A percentile compares a stretch with the other conserved stretches of the same genome.
Conservation (phyloP, 2,888 invertebrate species). For the Monopis laevigella region DNA sequence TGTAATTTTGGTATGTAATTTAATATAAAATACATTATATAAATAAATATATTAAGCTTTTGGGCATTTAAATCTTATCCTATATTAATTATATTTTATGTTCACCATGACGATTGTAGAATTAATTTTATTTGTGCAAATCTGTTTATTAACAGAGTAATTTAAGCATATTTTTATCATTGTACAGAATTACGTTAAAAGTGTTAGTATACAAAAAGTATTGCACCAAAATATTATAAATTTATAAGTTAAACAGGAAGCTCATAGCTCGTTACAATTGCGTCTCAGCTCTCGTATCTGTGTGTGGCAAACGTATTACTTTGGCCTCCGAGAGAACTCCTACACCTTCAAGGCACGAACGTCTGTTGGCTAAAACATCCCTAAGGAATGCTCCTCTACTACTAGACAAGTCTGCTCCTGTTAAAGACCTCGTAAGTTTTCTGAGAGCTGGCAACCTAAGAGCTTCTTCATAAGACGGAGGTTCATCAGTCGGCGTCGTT, state of each 20-base stretch:
- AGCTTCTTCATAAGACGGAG: conserved; percentile 74
- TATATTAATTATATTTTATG: too few species aligned
- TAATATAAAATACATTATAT: too few species aligned
- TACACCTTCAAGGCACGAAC: conserved; percentile 56
- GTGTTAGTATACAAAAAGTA: too few species aligned
- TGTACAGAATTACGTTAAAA: too few species aligned
- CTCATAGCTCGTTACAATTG: conserved; percentile 45
- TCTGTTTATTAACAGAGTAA: too few species aligned
- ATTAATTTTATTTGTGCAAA: too few species aligned
- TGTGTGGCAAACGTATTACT: conserved; percentile 47
- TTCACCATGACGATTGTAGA: too few species aligned
- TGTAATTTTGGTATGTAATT: background rate
- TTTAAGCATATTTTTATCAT: too few species aligned
- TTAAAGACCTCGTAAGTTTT: conserved; percentile 67
- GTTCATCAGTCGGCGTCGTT: conserved; percentile 64
- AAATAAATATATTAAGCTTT: too few species aligned
- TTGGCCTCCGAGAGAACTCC: conserved; percentile 52
- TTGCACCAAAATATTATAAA: too few species aligned
- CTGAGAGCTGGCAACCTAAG: conserved; percentile 67
- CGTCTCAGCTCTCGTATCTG: conserved; percentile 52
- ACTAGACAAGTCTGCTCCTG: conserved; percentile 64
- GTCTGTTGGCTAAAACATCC: conserved; percentile 55
- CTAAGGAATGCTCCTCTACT: conserved; percentile 57
- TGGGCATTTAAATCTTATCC: too few species aligned
- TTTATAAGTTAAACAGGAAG: conserved; percentile 2